A percentile compares a stretch with the other conserved stretches of the same genome.
These are phyloP conservation scores for Rosalia funebris DNA, from an alignment of 2,888 invertebrate genomes.

Conservation along the genomic window DNA sequence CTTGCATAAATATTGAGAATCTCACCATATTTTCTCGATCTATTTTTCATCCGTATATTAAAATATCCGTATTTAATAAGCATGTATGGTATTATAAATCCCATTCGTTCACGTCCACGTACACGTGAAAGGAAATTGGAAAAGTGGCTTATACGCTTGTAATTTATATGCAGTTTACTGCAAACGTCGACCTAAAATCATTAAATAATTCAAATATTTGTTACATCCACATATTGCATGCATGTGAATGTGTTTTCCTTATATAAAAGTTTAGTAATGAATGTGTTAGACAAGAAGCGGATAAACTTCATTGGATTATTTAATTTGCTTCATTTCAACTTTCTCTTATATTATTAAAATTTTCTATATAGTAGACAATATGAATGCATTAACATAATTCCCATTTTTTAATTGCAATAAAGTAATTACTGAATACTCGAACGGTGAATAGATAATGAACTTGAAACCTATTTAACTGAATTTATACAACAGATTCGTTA, in stretches of 20 bases:
- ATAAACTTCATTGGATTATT: neutral
- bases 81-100: slow-evolving; percentile 5
- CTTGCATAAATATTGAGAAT: too few relatives aligned
- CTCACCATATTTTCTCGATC: too few relatives aligned
- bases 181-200: neutral
- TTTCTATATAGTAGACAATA: neutral
- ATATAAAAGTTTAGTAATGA: neutral
- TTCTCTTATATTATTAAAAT: too few relatives aligned
- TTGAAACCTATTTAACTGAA: too few relatives aligned
- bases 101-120: slow-evolving; percentile 13
- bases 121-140: slow-evolving; percentile 22
- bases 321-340: slow-evolving; percentile 1
- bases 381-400: too few relatives aligned
- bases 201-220: slow-evolving; percentile 9
- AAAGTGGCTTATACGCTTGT: neutral
- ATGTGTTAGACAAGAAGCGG: neutral
- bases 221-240: slow-evolving; percentile 3
- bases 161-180: slow-evolving; percentile 8
- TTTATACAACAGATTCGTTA: too few relatives aligned
- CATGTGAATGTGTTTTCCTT: neutral
- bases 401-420: too few relatives aligned
- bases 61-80: neutral
- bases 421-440: too few relatives aligned
- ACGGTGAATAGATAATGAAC: too few relatives aligned
- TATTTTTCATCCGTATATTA: too few relatives aligned